A percentile compares a stretch with the other conserved stretches of the same genome.
phyloP scores from a whole-genome alignment of 2,888 invertebrate species.

The Atrina japonica region DNA sequence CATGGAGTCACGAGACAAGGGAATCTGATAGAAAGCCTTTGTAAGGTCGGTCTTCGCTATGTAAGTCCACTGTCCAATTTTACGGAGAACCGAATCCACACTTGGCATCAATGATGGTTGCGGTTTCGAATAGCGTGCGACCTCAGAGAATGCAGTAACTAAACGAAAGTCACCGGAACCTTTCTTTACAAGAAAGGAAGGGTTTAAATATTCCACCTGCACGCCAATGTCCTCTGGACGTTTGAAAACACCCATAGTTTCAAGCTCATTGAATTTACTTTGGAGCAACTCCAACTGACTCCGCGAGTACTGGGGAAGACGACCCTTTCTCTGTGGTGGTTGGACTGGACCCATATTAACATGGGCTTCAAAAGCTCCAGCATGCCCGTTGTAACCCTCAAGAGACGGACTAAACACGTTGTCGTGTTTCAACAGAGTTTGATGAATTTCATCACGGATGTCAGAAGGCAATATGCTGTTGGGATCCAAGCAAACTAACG shows the following conservation, averaged over 20 bases:
- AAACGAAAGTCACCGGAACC: slow-evolving; percentile 47
- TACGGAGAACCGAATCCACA: slow-evolving; percentile 35
- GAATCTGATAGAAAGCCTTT: slow-evolving; percentile 50
- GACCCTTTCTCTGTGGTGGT: slow-evolving; percentile 53
- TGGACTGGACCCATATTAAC: slow-evolving; percentile 58
- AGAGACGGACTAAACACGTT: background rate
- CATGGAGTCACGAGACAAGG: slow-evolving; percentile 32
- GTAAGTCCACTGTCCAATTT: slow-evolving; percentile 50
- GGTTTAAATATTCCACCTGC: slow-evolving; percentile 59
- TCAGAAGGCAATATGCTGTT: too few relatives aligned
- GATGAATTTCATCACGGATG: too few relatives aligned
- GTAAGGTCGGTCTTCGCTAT: slow-evolving; percentile 46
- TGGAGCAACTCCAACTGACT: slow-evolving; percentile 48
- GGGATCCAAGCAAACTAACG: too few relatives aligned
- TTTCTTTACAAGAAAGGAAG: slow-evolving; percentile 59
- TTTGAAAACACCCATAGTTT: slow-evolving; percentile 58
- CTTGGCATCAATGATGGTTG: slow-evolving; percentile 45
- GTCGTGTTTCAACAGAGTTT: too few relatives aligned
- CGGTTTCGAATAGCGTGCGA: slow-evolving; percentile 58
- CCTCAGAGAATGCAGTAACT: slow-evolving; percentile 56
- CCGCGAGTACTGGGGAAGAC: slow-evolving; percentile 48
- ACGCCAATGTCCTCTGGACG: slow-evolving; percentile 46
- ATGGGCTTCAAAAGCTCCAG: slow-evolving; percentile 47
- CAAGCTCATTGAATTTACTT: slow-evolving; percentile 52
- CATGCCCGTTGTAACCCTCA: slow-evolving; percentile 50